A percentile compares a stretch with the other conserved stretches of the same genome.
These are phyloP conservation scores for Nebria salina DNA, from an alignment of 2,888 invertebrate species.

Conservation along the genomic window DNA sequence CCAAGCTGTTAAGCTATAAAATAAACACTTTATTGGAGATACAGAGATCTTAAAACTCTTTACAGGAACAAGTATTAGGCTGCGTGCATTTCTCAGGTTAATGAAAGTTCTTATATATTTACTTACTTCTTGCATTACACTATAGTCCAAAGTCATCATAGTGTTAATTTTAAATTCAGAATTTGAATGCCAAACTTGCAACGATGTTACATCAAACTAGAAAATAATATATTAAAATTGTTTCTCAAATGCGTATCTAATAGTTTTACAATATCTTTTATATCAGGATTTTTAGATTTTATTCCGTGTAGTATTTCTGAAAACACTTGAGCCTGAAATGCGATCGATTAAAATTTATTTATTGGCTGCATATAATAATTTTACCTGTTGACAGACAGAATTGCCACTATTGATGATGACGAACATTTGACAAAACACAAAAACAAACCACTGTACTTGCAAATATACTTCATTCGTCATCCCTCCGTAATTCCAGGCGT, in stretches of 20 bases:
- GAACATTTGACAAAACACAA: neutral
- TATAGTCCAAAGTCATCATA: neutral
- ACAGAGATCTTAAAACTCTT: too few species aligned
- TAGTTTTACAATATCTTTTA: neutral
- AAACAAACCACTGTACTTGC: neutral
- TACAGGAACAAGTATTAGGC: too few species aligned
- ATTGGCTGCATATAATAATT: neutral
- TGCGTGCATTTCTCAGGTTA: too few species aligned
- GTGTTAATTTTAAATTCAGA: neutral
- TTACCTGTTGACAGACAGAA: neutral
- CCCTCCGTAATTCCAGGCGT: neutral
- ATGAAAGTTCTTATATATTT: neutral
- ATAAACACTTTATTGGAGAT: too few species aligned
- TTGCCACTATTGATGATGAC: neutral
- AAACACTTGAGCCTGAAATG: neutral
- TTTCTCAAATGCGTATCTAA: neutral
- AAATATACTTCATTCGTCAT: neutral
- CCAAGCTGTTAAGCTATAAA: too few species aligned
- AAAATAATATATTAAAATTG: neutral
- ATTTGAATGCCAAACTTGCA: neutral
- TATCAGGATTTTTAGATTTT: neutral
- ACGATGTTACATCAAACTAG: neutral
- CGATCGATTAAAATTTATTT: neutral
- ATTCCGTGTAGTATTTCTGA: neutral
- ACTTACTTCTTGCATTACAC: neutral